These are phyloP conservation scores for Penaeus vannamei DNA, from an alignment of 1,140 invertebrate species.

Conservation along the genomic window DNA sequence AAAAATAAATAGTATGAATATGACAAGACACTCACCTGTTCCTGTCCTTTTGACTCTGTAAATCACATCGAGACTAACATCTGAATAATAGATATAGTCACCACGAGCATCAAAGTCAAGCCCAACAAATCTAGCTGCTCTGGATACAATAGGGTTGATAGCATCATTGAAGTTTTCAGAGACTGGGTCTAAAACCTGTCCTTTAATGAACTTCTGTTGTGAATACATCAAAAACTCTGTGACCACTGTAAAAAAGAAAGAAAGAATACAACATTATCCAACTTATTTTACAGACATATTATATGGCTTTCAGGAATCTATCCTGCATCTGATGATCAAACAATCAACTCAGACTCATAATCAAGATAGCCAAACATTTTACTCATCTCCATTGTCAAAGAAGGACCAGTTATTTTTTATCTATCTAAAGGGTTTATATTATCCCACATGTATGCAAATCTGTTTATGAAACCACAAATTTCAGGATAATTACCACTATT, in stretches of 20 bases:
- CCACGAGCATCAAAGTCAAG: conserved; percentile 94
- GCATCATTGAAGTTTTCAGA: conserved; percentile 94
- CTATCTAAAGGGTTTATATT: no score
- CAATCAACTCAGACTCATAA: conserved; percentile 12
- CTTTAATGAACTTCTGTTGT: conserved; percentile 96
- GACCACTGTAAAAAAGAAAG: conserved; percentile 73
- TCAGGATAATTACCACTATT: no score
- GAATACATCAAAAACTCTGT: conserved; percentile 97
- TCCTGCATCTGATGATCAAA: background rate
- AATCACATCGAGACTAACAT: conserved; percentile 97
- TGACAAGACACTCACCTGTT: conserved; percentile 75
- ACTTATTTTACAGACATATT: no score
- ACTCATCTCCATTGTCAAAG: background rate
- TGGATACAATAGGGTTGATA: conserved; percentile 84
- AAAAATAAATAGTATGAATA: background rate
- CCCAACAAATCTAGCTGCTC: conserved; percentile 95
- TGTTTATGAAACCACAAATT: no score
- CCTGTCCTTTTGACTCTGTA: conserved; percentile 92
- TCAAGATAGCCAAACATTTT: background rate
- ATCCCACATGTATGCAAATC: no score
- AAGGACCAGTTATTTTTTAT: no score
- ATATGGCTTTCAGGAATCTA: background rate
- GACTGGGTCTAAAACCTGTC: conserved; percentile 90
- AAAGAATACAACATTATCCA: background rate
- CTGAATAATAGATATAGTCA: conserved; percentile 96